Conservation (phyloP, 1,140 invertebrate species). For the Trachelipus rathkii region DNA sequence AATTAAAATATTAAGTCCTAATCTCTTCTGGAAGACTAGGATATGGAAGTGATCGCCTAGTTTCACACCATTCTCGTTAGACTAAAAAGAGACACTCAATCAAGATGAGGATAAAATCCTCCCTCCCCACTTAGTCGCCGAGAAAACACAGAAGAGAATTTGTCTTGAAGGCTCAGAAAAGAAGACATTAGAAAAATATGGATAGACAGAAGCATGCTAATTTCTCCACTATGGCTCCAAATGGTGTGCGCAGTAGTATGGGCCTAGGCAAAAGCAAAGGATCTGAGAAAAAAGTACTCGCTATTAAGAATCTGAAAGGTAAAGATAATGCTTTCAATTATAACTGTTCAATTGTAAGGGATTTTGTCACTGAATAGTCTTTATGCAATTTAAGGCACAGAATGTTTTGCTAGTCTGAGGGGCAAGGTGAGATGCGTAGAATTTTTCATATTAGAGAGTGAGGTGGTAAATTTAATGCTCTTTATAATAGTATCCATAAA, state of each 20-base stretch:
- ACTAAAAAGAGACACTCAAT: neutral
- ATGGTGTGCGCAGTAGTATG: neutral
- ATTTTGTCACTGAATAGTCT: too few relatives aligned
- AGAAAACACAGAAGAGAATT: neutral
- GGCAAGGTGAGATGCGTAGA: too few relatives aligned
- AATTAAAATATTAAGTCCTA: too few relatives aligned
- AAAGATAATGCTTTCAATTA: too few relatives aligned
- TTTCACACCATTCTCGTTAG: too few relatives aligned
- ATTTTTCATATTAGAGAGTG: too few relatives aligned
- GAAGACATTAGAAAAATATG: neutral
- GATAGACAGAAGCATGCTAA: neutral
- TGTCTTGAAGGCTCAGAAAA: too few relatives aligned
- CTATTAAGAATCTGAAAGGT: neutral
- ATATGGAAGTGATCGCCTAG: neutral
- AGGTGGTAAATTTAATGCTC: too few relatives aligned
- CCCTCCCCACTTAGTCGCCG: neutral
- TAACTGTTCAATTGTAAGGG: too few relatives aligned
- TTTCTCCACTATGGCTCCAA: neutral
- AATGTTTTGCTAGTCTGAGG: too few relatives aligned
- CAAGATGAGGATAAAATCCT: neutral
- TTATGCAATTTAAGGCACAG: too few relatives aligned
- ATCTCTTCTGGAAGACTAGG: neutral
- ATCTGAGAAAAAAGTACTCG: neutral
- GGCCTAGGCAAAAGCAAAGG: neutral
- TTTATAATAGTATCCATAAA: too few relatives aligned